These are phyloP conservation scores for Cebidichthys violaceus DNA, from an alignment of 2,113 vertebrate genomes.

Conservation along the genomic window DNA sequence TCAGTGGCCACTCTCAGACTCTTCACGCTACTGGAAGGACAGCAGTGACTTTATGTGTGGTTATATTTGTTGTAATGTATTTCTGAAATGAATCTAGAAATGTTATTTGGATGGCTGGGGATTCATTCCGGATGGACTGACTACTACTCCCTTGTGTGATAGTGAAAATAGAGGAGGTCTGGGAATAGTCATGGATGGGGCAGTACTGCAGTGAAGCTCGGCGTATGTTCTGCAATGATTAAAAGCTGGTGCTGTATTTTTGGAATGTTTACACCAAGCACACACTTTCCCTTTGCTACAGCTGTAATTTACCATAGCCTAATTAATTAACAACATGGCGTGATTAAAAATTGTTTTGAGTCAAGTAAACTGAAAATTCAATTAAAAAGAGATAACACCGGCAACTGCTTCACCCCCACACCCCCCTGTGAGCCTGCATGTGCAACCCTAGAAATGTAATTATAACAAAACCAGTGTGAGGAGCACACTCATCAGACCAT, in stretches of 20 bases:
- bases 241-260: not conserved
- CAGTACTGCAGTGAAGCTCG: not conserved
- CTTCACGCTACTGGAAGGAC: conserved; percentile 10
- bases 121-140: not conserved
- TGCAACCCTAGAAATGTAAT: conserved; percentile 34
- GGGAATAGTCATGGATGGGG: not conserved
- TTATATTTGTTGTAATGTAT: conserved; percentile 7
- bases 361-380: conserved; percentile 27
- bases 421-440: not conserved
- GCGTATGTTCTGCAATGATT: not conserved
- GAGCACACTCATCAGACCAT: conserved; percentile 2
- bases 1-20: conserved; percentile 8
- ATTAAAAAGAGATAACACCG: conserved; percentile 19
- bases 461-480: conserved; percentile 8
- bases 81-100: conserved; percentile 6
- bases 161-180: not conserved
- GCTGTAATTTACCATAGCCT: conserved; percentile 4
- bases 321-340: conserved; percentile 19
- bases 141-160: not conserved
- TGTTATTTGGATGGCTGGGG: not conserved
- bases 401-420: not conserved
- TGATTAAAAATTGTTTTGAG: conserved; percentile 22
- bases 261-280: not conserved
- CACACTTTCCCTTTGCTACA: not conserved
- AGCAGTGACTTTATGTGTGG: not conserved